Conservation (phyloP, 2,797 vertebrate species). For the Acipenser transmontanus region DNA sequence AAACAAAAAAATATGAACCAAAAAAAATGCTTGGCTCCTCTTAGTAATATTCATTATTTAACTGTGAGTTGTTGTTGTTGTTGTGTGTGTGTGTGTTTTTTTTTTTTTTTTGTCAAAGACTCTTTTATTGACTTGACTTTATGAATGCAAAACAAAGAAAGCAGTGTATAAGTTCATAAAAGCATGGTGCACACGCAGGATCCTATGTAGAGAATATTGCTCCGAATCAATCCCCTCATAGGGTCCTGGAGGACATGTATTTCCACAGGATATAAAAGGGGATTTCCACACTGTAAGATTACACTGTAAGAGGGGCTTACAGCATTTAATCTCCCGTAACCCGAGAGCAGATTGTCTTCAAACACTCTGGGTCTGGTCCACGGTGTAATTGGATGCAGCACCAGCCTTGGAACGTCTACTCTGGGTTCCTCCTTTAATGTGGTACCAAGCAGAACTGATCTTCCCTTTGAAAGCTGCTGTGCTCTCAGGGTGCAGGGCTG, state of each 20-base stretch:
- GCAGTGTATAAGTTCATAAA: not conserved
- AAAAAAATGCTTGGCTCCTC: no score
- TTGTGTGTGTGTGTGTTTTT: not conserved
- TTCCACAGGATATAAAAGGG: conserved; percentile 40
- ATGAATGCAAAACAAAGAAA: not conserved
- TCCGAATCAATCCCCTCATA: not conserved
- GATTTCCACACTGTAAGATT: conserved; percentile 66
- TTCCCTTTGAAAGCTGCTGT: conserved; percentile 54
- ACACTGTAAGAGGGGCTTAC: conserved; percentile 64
- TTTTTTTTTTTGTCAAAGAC: not conserved
- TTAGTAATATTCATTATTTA: not conserved
- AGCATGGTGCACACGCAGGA: not conserved
- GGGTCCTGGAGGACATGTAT: conserved; percentile 28
- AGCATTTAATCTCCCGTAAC: conserved; percentile 64
- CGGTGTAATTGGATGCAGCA: conserved; percentile 58
- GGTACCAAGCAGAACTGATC: conserved; percentile 47
- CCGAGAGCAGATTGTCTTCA: conserved; percentile 49
- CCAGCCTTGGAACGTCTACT: conserved; percentile 26
- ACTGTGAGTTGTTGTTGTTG: not conserved
- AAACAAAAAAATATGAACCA: no score
- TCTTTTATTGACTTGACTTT: not conserved
- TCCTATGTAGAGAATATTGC: not conserved
- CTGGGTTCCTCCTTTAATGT: conserved; percentile 34
- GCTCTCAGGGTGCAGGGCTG: conserved; percentile 44
- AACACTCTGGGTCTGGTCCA: conserved; percentile 40